Base-by-base conservation (phyloP, 2,888 invertebrate genomes). In the Mechanitis mazaeus region DNA sequence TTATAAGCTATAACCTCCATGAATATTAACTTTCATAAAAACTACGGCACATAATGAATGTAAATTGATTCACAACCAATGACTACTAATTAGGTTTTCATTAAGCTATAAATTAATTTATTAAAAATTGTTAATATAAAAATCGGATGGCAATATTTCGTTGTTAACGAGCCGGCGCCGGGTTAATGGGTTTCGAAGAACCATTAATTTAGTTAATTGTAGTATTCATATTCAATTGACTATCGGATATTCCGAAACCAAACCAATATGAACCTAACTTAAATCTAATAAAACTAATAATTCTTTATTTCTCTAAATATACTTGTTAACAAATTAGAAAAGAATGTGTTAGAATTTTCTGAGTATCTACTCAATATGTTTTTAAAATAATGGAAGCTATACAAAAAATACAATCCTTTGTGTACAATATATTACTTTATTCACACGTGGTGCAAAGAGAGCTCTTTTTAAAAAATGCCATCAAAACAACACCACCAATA, bases 31-130 rank as follows among this genome's bases (percentile, higher is more conserved):
- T 46, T 31, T 56, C 59, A 66, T 61, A 61, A 60, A 65, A 59
- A 57, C 59, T 55, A 53, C 58, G 45, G 53, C 47, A 66, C 56
- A 59, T 58, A 56, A 69, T 60, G 63, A 62, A 77, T 73, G 74
- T 65, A 71, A 74, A 77, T 77, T 71, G 71, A 74, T 73, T 72
- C 76, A 66, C 71, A 64, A 70, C 78, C 77, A 74, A 79, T 76
- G 78, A 81, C 78, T 78, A 81, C 77, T 83, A 83, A 87, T 85
- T 83, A 81, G 72, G 71, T 78, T 80, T 81, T 82, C 86, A 86
- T 86, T 77, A 81, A 78, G 77, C 74, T 73, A 84, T 87, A 87
- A 84, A 88, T 87, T 84, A 83, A 86, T 87, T 85, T 80, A 81
- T 85, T 84, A 83, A 87, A 87, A 80, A 84, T 76, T 71, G 77